Evolutionary conservation across 2,797 vertebrate species (phyloP).

Genomic region (Betta splendens): DNA sequence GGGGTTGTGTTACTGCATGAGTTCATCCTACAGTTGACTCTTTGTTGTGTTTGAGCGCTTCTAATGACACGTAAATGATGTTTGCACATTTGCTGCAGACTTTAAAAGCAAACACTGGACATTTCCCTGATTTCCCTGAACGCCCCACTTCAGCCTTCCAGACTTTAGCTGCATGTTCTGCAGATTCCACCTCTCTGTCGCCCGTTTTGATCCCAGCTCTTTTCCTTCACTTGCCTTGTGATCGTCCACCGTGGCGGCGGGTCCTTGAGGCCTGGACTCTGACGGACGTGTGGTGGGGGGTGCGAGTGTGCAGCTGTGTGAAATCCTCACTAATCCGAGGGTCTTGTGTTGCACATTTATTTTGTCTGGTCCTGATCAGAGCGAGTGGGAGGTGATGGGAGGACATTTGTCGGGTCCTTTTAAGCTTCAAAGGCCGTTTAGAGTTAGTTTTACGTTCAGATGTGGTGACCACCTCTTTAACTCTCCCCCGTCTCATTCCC

Average conservation of each 20-base stretch:
- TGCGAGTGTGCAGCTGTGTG: slow-evolving; percentile 28
- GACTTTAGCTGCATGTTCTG: no score
- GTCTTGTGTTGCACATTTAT: slow-evolving; percentile 67
- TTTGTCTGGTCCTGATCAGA: slow-evolving; percentile 52
- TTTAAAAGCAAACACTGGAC: no score
- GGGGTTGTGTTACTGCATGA: slow-evolving; percentile 7
- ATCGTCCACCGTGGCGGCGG: slow-evolving; percentile 40
- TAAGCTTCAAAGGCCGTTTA: no score
- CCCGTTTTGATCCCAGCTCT: no score
- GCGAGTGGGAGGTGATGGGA: slow-evolving; percentile 14
- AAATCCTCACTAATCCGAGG: slow-evolving; percentile 64
- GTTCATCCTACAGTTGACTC: slow-evolving; percentile 23
- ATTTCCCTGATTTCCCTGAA: no score
- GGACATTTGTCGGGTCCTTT: no score
- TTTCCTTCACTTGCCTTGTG: slow-evolving; percentile 24
- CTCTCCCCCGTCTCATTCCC: slow-evolving; percentile 4
- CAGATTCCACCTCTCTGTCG: no score
- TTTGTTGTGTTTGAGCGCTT: slow-evolving; percentile 53
- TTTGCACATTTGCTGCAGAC: no score
- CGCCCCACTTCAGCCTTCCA: no score
- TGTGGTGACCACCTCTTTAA: no score
- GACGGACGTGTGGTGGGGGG: slow-evolving; percentile 35
- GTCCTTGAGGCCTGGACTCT: slow-evolving; percentile 44
- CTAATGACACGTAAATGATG: no score
- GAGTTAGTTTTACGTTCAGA: no score